Base-by-base conservation (phyloP, 2,888 invertebrate genomes). In the Orthosia cruda region DNA sequence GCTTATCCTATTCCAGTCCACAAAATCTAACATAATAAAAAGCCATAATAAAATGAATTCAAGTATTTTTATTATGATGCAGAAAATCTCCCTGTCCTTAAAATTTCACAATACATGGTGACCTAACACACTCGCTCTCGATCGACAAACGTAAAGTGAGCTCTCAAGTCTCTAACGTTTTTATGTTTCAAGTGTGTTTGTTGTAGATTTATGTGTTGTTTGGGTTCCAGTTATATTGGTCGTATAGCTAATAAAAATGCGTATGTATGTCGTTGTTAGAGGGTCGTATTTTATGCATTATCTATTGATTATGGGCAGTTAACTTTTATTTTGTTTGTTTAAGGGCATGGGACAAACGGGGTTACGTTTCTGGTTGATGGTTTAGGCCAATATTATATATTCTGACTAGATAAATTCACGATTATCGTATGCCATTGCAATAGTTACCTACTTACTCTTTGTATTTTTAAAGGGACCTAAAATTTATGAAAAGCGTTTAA, bases 261-360 rank as follows among this genome's bases (percentile, higher is more conserved):
- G 81, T 87, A 86, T 81, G 77, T 82, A 86, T 84, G 77, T 80
- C 65, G 81, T 80, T 87, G 84, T 88, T 77, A 88, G 65, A 59
- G 79, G 54, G 72, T 85, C 86, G 86, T 87, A 88, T 89, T 89
- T 88, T 87, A 89, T 87, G 86, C 88, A 89, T 88, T 88, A 91
- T 87, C 85, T 85, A 88, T 91, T 89, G 89, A 88, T 87, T 88
- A 87, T 84, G 77, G 86, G 80, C 88, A 85, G 89, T 91, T 88
- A 89, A 88, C 84, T 89, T 89, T 90, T 89, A 89, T 89, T 86
- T 81, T 79, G 78, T 75, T 85, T 80, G 68, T 80, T 75, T 77
- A 71, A 75, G 73, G 65, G 61, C 45, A 52, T 54, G 73, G 63
- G 81, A 72, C 74, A 85, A 74, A 68, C 63, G 67, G 76, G 70